phyloP scores from a whole-genome alignment of 1,140 invertebrate genomes.

The Drosophila trapezifrons region DNA sequence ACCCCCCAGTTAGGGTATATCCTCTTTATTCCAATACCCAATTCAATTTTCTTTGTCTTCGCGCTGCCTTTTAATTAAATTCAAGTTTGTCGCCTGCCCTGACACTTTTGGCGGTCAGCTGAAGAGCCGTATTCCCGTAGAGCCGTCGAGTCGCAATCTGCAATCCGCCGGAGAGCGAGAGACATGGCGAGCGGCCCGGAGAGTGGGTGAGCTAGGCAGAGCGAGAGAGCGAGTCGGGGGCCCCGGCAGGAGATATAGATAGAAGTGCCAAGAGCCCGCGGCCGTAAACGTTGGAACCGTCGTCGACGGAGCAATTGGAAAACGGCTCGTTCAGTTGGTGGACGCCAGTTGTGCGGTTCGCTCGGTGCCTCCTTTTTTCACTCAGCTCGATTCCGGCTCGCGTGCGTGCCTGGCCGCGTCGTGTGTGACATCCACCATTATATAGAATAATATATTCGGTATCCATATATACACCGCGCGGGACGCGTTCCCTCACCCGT shows the following conservation, averaged over 20 bases:
- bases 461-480: constrained; percentile 11
- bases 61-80: constrained; percentile 71
- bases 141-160: constrained; percentile 18
- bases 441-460: constrained; percentile 44
- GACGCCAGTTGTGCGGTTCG: constrained; percentile 67
- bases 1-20: constrained; percentile 31
- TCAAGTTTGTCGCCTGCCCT: constrained; percentile 75
- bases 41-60: constrained; percentile 36
- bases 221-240: constrained; percentile 20
- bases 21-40: constrained; percentile 13
- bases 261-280: constrained; percentile 41
- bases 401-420: constrained; percentile 33
- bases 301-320: constrained; percentile 47
- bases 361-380: constrained; percentile 63
- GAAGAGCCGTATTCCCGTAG: constrained; percentile 13
- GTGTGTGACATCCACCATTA: constrained; percentile 50
- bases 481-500: background rate
- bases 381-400: constrained; percentile 11
- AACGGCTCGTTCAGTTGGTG: constrained; percentile 69
- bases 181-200: constrained; percentile 19
- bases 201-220: constrained; percentile 30
- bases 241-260: constrained; percentile 62
- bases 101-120: constrained; percentile 70
- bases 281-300: constrained; percentile 27
- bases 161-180: constrained; percentile 36